phyloP scores from a whole-genome alignment of 2,888 invertebrate species.

The Hydroisotoma schaefferi region DNA sequence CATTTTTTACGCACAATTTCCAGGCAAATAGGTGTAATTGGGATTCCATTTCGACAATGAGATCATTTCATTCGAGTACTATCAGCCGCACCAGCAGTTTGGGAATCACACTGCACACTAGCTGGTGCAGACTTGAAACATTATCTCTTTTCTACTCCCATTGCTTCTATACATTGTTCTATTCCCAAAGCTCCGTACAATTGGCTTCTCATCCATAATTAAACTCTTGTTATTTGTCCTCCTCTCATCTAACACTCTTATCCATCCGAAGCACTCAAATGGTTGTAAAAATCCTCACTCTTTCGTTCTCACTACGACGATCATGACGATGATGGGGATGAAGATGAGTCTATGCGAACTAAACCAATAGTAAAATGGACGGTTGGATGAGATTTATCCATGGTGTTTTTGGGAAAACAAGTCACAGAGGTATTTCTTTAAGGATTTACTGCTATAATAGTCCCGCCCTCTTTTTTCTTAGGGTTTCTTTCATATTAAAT shows the following conservation, averaged over 20 bases:
- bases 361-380: neutral
- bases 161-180: too few relatives aligned
- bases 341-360: neutral
- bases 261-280: slow-evolving; percentile 1
- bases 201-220: slow-evolving; percentile 14
- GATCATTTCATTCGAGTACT: neutral
- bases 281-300: too few relatives aligned
- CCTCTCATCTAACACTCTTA: neutral
- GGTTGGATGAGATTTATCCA: neutral
- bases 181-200: neutral
- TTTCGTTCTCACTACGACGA: neutral
- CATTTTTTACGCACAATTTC: slow-evolving; percentile 47
- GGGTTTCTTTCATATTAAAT: neutral
- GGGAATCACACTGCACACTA: too few relatives aligned
- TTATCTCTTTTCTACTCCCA: neutral
- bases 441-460: slow-evolving; percentile 2
- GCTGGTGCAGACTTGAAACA: too few relatives aligned
- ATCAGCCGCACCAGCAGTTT: too few relatives aligned
- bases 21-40: slow-evolving; percentile 45
- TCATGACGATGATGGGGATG: neutral
- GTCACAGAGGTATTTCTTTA: slow-evolving; percentile 6
- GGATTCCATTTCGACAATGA: slow-evolving; percentile 30
- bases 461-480: neutral
- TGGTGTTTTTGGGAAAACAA: slow-evolving; percentile 6
- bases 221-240: slow-evolving; percentile 7